A percentile compares a stretch with the other conserved stretches of the same genome.
Evolutionary conservation across 1,140 invertebrate species (phyloP).

Genomic region (Asbolus verrucosus): DNA sequence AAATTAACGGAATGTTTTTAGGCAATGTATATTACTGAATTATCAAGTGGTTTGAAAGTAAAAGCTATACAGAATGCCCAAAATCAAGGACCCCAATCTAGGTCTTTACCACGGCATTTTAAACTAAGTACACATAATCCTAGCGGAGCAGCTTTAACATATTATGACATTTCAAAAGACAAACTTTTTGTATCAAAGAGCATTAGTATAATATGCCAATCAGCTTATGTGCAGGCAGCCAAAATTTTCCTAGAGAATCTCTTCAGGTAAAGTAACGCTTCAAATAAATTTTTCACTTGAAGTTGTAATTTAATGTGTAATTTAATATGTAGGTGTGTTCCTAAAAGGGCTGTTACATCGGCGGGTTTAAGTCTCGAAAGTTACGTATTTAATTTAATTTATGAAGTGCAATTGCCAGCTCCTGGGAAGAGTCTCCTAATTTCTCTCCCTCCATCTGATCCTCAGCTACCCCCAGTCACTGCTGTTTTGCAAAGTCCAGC

Average conservation of each 20-base stretch:
- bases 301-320: too few species aligned
- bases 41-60: conserved; percentile 82
- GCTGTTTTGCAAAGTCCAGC: conserved; percentile 80
- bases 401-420: conserved; percentile 90
- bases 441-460: conserved; percentile 79
- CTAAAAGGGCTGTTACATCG: conserved; percentile 77
- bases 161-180: conserved; percentile 94
- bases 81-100: conserved; percentile 73
- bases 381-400: conserved; percentile 95
- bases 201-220: conserved; percentile 90
- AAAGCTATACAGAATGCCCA: conserved; percentile 65
- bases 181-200: conserved; percentile 95
- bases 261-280: conserved; percentile 80
- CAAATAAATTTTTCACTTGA: conserved; percentile 70
- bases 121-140: conserved; percentile 83
- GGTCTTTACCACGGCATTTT: conserved; percentile 88
- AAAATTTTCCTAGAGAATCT: conserved; percentile 88
- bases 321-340: conserved; percentile 78
- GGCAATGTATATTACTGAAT: conserved; percentile 92
- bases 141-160: conserved; percentile 80
- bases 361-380: conserved; percentile 86
- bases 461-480: conserved; percentile 76
- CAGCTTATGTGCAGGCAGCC: conserved; percentile 89
- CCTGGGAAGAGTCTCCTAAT: conserved; percentile 89
- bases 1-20: too few species aligned